Conservation (phyloP, 1,140 invertebrate species). For the Sarcophaga bullata region DNA sequence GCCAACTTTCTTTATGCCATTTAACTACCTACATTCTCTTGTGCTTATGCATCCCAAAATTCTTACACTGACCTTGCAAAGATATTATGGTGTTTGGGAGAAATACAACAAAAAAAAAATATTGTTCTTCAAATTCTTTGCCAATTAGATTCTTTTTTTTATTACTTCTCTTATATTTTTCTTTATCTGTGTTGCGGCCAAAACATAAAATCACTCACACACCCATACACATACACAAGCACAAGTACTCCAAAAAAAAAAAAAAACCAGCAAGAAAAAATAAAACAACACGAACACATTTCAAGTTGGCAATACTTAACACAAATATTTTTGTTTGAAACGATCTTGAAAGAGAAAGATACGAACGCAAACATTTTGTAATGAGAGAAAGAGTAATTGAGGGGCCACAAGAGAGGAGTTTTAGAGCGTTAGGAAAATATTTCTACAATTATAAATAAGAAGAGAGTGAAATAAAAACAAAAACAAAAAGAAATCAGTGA, state of each 20-base stretch:
- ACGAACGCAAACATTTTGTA: background rate
- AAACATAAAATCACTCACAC: background rate
- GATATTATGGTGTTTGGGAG: conserved; percentile 7
- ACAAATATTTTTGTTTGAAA: conserved; percentile 15
- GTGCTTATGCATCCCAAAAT: background rate
- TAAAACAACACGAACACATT: background rate
- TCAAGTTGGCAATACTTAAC: conserved; percentile 16
- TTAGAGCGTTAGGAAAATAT: too few relatives aligned
- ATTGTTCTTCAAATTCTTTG: conserved; percentile 5
- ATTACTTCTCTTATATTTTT: background rate
- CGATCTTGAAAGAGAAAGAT: background rate
- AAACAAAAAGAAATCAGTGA: conserved; percentile 18
- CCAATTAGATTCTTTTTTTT: conserved; percentile 3
- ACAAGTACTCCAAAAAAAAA: too few relatives aligned
- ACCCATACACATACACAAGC: background rate
- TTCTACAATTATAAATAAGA: background rate
- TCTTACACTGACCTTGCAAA: conserved; percentile 17
- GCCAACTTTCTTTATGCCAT: too few relatives aligned
- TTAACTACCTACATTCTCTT: too few relatives aligned
- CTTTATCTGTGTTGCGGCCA: background rate
- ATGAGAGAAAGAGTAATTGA: background rate
- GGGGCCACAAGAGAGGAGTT: background rate
- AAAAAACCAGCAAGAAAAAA: too few relatives aligned
- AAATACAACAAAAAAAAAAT: background rate
- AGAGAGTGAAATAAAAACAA: background rate